A percentile compares a stretch with the other conserved stretches of the same genome.
phyloP scores from a whole-genome alignment of 2,113 vertebrate genomes.

The Diadophis punctatus region DNA sequence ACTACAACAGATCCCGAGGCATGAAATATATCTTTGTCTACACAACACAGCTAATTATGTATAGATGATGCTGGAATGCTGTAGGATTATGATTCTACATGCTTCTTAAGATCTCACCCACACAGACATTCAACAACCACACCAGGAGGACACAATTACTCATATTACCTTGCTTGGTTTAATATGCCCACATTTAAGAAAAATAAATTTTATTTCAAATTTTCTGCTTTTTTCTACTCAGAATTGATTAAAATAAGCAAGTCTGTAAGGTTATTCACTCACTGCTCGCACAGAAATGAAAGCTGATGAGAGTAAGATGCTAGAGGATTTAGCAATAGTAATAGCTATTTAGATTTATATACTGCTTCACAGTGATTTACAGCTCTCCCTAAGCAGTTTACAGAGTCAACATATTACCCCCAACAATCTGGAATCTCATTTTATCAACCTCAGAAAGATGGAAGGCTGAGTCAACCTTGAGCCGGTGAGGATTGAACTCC shows the following conservation, averaged over 20 bases:
- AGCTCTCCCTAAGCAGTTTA: too few relatives aligned
- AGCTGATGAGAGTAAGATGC: neutral
- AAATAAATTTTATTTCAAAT: neutral
- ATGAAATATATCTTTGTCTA: neutral
- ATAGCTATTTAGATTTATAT: too few relatives aligned
- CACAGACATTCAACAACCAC: neutral
- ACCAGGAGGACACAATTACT: neutral
- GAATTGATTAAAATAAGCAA: neutral
- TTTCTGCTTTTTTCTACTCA: neutral
- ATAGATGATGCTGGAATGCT: neutral
- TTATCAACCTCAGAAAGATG: too few relatives aligned
- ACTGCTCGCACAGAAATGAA: neutral
- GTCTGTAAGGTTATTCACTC: neutral
- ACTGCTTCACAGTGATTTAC: too few relatives aligned
- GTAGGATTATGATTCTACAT: neutral
- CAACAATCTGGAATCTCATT: too few relatives aligned
- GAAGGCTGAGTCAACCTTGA: too few relatives aligned
- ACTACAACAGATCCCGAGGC: neutral
- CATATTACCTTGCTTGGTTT: neutral
- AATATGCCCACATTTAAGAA: neutral
- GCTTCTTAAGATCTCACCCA: neutral
- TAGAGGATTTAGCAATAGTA: neutral
- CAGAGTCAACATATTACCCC: too few relatives aligned
- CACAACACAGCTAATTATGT: neutral
- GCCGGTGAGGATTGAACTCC: too few relatives aligned